Evolutionary conservation across 2,888 invertebrate genomes (phyloP).

Genomic region (Microctonus hyperodae): DNA sequence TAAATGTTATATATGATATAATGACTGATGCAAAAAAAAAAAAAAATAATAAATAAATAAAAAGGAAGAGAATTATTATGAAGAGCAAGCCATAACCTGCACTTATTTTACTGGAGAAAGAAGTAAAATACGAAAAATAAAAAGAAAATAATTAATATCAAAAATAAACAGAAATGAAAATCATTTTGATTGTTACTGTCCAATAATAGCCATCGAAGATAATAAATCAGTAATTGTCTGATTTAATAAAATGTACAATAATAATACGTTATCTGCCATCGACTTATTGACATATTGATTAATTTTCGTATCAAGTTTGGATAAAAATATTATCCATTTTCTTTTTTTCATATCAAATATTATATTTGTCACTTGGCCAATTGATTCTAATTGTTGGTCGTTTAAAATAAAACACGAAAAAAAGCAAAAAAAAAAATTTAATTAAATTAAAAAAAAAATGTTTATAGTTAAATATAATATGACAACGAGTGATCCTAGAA

Average conservation of each 20-base stretch:
- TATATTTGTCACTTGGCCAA: slow-evolving; percentile 1
- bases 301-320: slow-evolving; percentile 26
- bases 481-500: slow-evolving; percentile 9
- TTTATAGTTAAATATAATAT: slow-evolving; percentile 35
- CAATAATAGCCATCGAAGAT: slow-evolving; percentile 26
- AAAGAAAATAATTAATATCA: slow-evolving; percentile 22
- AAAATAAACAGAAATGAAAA: slow-evolving; percentile 30
- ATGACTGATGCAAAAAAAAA: slow-evolving; percentile 27
- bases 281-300: neutral
- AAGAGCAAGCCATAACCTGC: slow-evolving; percentile 24
- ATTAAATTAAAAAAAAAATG: slow-evolving; percentile 18
- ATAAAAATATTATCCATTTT: slow-evolving; percentile 15
- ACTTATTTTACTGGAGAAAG: slow-evolving; percentile 27
- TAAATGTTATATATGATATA: slow-evolving; percentile 29
- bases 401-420: slow-evolving; percentile 20
- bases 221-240: slow-evolving; percentile 21
- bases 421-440: slow-evolving; percentile 22
- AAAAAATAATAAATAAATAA: slow-evolving; percentile 23
- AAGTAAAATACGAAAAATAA: slow-evolving; percentile 18
- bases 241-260: slow-evolving; percentile 18
- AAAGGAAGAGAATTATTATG: slow-evolving; percentile 27
- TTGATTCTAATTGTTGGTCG: slow-evolving; percentile 36
- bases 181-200: slow-evolving; percentile 25
- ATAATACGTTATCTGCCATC: slow-evolving; percentile 1
- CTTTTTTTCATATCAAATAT: neutral